Conservation (phyloP, 2,888 invertebrate species). For the Meloe dianella region DNA sequence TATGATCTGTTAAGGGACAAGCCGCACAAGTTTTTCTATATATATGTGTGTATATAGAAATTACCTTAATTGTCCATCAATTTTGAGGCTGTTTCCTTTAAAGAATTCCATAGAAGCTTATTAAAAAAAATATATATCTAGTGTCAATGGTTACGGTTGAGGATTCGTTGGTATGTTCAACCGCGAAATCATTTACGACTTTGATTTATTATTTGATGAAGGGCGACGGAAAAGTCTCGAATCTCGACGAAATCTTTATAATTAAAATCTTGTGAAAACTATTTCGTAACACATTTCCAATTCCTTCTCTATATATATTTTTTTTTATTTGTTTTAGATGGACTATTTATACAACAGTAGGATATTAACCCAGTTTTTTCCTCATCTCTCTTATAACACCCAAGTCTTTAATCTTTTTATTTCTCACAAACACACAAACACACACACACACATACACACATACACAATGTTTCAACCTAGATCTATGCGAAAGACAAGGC, state of each 20-base stretch:
- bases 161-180: conserved; percentile 13
- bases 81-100: conserved; percentile 7
- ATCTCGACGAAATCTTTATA: neutral
- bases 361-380: conserved; percentile 14
- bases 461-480: conserved; percentile 2
- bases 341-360: conserved; percentile 14
- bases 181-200: conserved; percentile 11
- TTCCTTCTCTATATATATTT: neutral
- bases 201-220: conserved; percentile 1
- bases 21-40: neutral
- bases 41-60: too few relatives aligned
- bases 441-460: too few relatives aligned
- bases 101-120: neutral
- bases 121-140: conserved; percentile 4
- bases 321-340: conserved; percentile 17
- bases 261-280: conserved; percentile 2
- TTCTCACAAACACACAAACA: neutral
- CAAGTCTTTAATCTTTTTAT: conserved; percentile 4
- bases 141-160: conserved; percentile 11
- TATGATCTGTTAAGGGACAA: conserved; percentile 5
- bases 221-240: neutral
- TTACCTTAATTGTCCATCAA: conserved; percentile 10
- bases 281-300: conserved; percentile 5
- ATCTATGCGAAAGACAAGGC: neutral
- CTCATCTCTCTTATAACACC: neutral